Base-by-base conservation (phyloP, 1,140 invertebrate genomes). In the Melitaea cinxia region DNA sequence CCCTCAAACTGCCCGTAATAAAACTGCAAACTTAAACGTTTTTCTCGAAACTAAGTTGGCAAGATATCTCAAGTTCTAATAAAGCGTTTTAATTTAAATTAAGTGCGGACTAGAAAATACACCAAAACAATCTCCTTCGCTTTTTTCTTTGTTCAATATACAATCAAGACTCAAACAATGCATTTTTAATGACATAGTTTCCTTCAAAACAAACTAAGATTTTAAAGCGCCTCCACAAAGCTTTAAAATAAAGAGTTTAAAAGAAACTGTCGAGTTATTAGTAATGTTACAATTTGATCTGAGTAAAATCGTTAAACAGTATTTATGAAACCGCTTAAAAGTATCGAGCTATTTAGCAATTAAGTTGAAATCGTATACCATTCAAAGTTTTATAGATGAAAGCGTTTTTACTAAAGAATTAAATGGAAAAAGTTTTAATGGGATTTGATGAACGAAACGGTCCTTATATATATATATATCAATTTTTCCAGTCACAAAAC, bases 381-480 rank as follows among this genome's bases (percentile, higher is more conserved):
- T 82, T 75, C 67, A 67, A 77, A 78, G 65, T 78, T 83, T 70
- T 75, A 78, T 72, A 75, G 72, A 82, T 78, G 63, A 81, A 80
- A 83, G 70, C 60, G 75, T 83, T 85, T 80, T 78, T 79, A 77
- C 76, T 72, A 68, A 80, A 80, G 72, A 81, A 73, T 85, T 81
- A 83, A 85, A 88, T 88, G 78, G 82, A 82, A 86, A 85, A 88
- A 88, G 75, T 88, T 88, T 86, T 85, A 88, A 86, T 85, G 76
- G 77, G 77, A 85, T 88, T 82, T 82, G 80, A 88, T 84, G 72
- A 80, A 84, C 80, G 80, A 74, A 85, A 79, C 74, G 75, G 68
- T 78, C 63, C 75, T 75, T 72, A 77, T 80, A 83, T 72, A 82
- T 79, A 83, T 81, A 80, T 82, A 78, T 74, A 74, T 76, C 73